Evolutionary conservation across 1,140 invertebrate genomes (phyloP).

Genomic region (Sitodiplosis mosellana): DNA sequence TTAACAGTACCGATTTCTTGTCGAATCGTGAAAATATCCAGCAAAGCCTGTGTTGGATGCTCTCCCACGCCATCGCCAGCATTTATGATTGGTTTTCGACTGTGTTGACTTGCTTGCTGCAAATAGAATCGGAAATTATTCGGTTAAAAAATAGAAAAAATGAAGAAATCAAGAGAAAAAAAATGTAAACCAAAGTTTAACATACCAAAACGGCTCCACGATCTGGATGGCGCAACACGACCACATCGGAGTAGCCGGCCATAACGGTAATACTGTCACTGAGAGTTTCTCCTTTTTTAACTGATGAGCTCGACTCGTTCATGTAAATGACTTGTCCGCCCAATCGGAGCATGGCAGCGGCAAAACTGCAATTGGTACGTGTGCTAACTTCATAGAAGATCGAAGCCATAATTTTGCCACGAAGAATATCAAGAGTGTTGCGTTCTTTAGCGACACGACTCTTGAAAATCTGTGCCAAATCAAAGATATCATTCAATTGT

Average conservation of each 20-base stretch:
- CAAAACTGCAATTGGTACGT: constrained; percentile 87
- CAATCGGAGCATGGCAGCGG: constrained; percentile 86
- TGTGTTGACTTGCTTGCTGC: constrained; percentile 60
- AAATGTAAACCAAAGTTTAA: constrained; percentile 7
- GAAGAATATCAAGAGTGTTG: constrained; percentile 67
- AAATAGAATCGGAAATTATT: too few relatives aligned
- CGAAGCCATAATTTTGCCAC: constrained; percentile 87
- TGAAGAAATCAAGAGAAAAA: constrained; percentile 1
- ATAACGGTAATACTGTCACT: constrained; percentile 76
- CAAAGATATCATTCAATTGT: constrained; percentile 83
- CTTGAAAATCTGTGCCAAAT: constrained; percentile 77
- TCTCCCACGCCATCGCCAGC: constrained; percentile 96
- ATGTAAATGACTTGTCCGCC: constrained; percentile 83
- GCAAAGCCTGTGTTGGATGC: constrained; percentile 93
- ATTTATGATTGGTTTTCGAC: constrained; percentile 84
- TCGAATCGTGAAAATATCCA: constrained; percentile 96
- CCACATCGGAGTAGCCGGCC: constrained; percentile 75
- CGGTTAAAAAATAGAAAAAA: too few relatives aligned
- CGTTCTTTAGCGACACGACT: constrained; percentile 65
- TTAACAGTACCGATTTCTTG: constrained; percentile 99
- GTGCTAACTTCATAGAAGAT: constrained; percentile 98
- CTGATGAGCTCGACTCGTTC: constrained; percentile 76
- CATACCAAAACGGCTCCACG: constrained; percentile 78
- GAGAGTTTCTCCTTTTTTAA: constrained; percentile 90
- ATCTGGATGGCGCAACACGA: constrained; percentile 86